Percentiles rank a stretch among this genome's conserved stretches.
These are phyloP conservation scores for Oreortyx pictus DNA, from an alignment of 2,797 vertebrate genomes.

Conservation along the genomic window DNA sequence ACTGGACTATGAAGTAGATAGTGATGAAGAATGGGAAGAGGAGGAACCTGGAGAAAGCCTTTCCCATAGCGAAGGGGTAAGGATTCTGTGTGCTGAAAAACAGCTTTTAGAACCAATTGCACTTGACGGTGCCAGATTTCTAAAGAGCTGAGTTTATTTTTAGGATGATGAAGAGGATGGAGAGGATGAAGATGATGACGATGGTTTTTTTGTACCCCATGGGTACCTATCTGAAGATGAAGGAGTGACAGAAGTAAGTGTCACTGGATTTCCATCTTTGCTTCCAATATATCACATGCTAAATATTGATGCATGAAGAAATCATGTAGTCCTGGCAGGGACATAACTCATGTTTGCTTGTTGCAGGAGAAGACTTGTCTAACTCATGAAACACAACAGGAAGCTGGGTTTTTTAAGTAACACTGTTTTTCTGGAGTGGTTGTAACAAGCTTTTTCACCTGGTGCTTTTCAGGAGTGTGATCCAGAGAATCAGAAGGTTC, in stretches of 20 bases:
- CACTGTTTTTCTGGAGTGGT: not conserved
- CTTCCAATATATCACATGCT: not conserved
- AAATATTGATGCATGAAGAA: not conserved
- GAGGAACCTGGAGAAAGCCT: slow-evolving; percentile 97
- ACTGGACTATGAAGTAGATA: slow-evolving; percentile 96
- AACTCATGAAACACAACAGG: not conserved
- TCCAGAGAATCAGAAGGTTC: slow-evolving; percentile 92
- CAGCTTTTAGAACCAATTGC: rapidly evolving
- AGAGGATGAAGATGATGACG: slow-evolving; percentile 93
- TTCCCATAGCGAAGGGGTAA: slow-evolving; percentile 98
- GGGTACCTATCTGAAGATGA: slow-evolving; percentile 98
- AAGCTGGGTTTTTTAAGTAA: not conserved
- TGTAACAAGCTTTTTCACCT: rapidly evolving
- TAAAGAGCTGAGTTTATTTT: not conserved
- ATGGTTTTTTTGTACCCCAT: slow-evolving; percentile 98
- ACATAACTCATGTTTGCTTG: not conserved
- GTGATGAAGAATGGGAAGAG: slow-evolving; percentile 99
- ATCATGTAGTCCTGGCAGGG: not conserved
- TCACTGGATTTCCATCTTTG: not conserved
- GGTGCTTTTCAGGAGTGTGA: slow-evolving; percentile 85
- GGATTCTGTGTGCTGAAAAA: not conserved
- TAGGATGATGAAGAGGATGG: slow-evolving; percentile 96
- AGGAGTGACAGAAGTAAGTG: slow-evolving; percentile 86
- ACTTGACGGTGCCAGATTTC: rapidly evolving
- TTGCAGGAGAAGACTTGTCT: not conserved